Percentiles rank a stretch among this genome's conserved stretches.
Conservation (phyloP, 2,113 vertebrate species). For the Solenodon paradoxus region DNA sequence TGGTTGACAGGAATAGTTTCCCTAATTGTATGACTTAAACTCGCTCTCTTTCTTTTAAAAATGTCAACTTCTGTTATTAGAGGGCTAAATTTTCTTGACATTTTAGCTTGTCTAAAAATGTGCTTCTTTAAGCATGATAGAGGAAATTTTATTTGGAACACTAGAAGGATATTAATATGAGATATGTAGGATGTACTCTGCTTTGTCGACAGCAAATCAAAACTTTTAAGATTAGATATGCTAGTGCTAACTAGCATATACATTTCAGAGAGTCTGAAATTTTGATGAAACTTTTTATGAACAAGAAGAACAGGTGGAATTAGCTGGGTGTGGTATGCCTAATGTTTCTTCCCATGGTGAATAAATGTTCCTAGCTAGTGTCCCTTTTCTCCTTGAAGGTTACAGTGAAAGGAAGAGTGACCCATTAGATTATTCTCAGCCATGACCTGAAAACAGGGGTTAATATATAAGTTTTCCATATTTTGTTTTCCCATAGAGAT, state of each 20-base stretch:
- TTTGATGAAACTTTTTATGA: not conserved
- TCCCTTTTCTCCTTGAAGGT: not conserved
- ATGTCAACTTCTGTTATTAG: not conserved
- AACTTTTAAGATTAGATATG: not conserved
- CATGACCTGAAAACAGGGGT: not conserved
- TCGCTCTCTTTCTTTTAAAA: not conserved
- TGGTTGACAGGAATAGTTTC: not conserved
- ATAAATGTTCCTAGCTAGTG: not conserved
- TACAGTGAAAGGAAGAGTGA: not conserved
- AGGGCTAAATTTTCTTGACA: not conserved
- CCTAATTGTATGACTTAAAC: not conserved
- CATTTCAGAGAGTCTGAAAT: not conserved
- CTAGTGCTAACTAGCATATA: not conserved
- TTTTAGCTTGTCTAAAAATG: not conserved
- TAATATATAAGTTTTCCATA: not conserved
- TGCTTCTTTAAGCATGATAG: not conserved
- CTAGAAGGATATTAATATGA: not conserved
- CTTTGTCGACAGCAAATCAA: not conserved
- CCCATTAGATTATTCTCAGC: not conserved
- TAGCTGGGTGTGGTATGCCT: not conserved
- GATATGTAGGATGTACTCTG: not conserved
- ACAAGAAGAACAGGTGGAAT: not conserved
- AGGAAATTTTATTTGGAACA: not conserved
- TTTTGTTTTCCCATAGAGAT: not conserved
- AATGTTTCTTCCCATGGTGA: rapidly evolving